Conservation (phyloP, 2,113 vertebrate species). For the Hippocampus zosterae region DNA sequence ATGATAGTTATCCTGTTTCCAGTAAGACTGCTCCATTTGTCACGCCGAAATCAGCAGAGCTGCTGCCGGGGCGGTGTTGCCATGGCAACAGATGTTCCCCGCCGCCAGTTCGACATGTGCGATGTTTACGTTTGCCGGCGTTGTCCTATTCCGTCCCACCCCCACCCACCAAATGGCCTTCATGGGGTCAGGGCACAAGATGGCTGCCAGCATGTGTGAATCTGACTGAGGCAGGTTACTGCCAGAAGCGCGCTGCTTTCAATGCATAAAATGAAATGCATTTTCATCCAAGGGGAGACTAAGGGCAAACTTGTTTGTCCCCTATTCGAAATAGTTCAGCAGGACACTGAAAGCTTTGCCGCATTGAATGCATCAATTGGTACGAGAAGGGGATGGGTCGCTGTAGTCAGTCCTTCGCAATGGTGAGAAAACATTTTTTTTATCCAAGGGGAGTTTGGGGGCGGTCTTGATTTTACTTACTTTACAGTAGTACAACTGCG, state of each 20-base stretch:
- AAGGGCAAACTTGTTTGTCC: neutral
- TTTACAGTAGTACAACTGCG: too few species aligned
- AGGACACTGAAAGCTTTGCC: neutral
- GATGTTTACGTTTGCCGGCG: neutral
- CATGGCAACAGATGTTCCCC: conserved; percentile 49
- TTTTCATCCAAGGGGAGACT: neutral
- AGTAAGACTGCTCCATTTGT: conserved; percentile 58
- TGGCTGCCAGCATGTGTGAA: conserved; percentile 36
- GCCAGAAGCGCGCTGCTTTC: neutral
- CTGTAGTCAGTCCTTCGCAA: too few species aligned
- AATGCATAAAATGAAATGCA: neutral
- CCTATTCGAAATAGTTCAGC: neutral
- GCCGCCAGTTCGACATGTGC: neutral
- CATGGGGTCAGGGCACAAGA: conserved; percentile 47
- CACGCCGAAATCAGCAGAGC: conserved; percentile 53
- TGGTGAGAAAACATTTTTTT: too few species aligned
- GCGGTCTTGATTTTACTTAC: too few species aligned
- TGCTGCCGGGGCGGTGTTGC: conserved; percentile 45
- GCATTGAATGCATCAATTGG: neutral
- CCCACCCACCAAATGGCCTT: conserved; percentile 45
- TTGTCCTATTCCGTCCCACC: conserved; percentile 3
- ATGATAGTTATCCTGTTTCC: conserved; percentile 61
- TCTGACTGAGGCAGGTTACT: too few species aligned
- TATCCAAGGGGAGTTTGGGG: too few species aligned
- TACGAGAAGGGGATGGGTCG: too few species aligned